Conservation (phyloP, 2,113 vertebrate species). For the Isichthys henryi region DNA sequence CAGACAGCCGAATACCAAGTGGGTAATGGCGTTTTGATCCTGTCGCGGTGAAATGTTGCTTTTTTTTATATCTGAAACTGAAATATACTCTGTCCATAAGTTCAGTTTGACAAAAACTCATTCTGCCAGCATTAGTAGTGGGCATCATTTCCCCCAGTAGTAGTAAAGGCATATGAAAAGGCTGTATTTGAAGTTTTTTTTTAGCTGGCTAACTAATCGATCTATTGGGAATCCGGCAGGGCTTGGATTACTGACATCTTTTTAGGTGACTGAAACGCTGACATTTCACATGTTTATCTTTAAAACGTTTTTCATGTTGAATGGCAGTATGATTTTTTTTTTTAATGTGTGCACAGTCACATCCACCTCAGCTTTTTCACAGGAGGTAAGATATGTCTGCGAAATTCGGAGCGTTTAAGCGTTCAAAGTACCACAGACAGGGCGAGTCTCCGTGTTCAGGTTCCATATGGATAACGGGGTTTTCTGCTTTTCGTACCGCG, state of each 20-base stretch:
- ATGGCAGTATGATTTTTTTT: background rate
- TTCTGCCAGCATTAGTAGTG: background rate
- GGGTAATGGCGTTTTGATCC: slow-evolving; percentile 12
- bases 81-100: background rate
- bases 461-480: background rate
- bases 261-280: background rate
- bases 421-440: background rate
- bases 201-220: background rate
- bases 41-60: background rate
- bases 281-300: background rate
- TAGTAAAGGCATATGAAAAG: background rate
- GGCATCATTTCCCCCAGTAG: background rate
- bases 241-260: background rate
- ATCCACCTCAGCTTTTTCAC: background rate
- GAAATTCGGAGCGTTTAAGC: background rate
- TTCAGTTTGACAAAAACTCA: background rate
- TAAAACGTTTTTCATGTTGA: background rate
- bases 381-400: background rate
- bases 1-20: background rate
- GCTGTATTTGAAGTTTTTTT: background rate
- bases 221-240: background rate
- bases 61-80: background rate
- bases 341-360: background rate
- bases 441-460: background rate
- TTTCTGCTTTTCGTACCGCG: background rate